Base-by-base conservation (phyloP, 2,113 vertebrate genomes). In the Sinocyclocheilus rhinocerous region DNA sequence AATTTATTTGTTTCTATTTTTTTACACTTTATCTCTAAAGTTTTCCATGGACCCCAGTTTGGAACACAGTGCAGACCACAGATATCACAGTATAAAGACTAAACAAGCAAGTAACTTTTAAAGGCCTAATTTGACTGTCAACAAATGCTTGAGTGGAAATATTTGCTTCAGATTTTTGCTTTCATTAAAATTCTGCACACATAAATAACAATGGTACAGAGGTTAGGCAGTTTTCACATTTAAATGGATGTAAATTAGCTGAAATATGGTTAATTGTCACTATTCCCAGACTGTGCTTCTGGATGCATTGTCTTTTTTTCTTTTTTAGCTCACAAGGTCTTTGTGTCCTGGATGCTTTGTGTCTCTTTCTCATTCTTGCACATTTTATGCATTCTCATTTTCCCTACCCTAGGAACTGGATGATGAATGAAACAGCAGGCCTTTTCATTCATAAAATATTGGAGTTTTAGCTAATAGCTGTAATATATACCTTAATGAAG, bases 311-410 rank as follows among this genome's bases (percentile, higher is more conserved):
- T 63, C 36, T 80, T 80, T 80, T 39, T 42, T 22, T 26, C 22
- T 80, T 80, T 61, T 80, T 63, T 42, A 80, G 36, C 77, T 42
- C 77, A 16, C 77, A 80, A 59, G 6, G 4, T n/a, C 45, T 70
- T 73, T 45, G 29, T 75, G 20, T 45, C 33, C n/a, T n/a, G n/a
- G n/a, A n/a, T n/a, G n/a, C 45, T 70, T 73, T 45, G 29, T 75
- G 20, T 45, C 33, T 50, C 75, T 7, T 76, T 63, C 20, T 26
- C 33, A 72, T 10, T 45, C 48, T 26, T 39, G 70, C 75, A 65
- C 75, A 78, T 80, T 55, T 24, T 63, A 24, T 45, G 61, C 52
- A 24, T 73, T 57, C 8, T 45, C 18, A 20, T 33, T 70, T 57
- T 10, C 15, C 33, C 18, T 22, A 45, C 15, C 33, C 18, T 22